Evolutionary conservation across 2,797 vertebrate species (phyloP), one percentile per base, ranked within the genome.

Genomic region (Synaphobranchus kaupii): DNA sequence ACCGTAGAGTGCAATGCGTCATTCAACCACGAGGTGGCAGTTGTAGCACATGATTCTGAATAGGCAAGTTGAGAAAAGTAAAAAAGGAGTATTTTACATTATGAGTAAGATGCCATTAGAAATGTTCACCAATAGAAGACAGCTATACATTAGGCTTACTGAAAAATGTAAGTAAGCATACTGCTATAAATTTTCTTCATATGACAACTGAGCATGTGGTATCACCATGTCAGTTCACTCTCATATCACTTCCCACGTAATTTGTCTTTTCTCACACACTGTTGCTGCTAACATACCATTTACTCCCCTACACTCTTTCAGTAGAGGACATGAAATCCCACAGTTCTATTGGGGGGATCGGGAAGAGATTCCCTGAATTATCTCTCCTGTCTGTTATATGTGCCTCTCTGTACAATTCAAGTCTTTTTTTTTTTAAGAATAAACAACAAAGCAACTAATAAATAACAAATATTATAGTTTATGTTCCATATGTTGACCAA

Each of bases 1-100:
- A 44, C 31, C 34, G 34, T 44, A 76, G 4, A 0, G 7, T 20
- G 54, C 56, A 60, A 25, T 80, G n/a, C 52, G 17, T 80, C 39
- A 68, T 28, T 39, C 25, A 7, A 48, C 86, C 86, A 86, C 56
- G 25, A 86, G 78, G 48, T 86, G 86, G 86, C 78, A 81, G 78
- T 47, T 47, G 78, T 31, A 20, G 34, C 52, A 66, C 78, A 52
- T 83, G 48, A 81, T n/a, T 50, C 22, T 48, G 22, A 81, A 10
- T 22, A 25, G 13, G 50, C 1, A 10, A 80, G 76, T 48, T 34
- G 3, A 44, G 20, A 7, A 81, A 34, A 81, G 20, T 80, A 81
- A 48, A 3, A 25, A 12, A 50, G 44, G 44, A 25, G 39, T 4
- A 3, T 7, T 17, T 0, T 80, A 48, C 6, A 48, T 34, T 44